phyloP scores from a whole-genome alignment of 1,140 invertebrate genomes.

The Pseudomyrmex gracilis region DNA sequence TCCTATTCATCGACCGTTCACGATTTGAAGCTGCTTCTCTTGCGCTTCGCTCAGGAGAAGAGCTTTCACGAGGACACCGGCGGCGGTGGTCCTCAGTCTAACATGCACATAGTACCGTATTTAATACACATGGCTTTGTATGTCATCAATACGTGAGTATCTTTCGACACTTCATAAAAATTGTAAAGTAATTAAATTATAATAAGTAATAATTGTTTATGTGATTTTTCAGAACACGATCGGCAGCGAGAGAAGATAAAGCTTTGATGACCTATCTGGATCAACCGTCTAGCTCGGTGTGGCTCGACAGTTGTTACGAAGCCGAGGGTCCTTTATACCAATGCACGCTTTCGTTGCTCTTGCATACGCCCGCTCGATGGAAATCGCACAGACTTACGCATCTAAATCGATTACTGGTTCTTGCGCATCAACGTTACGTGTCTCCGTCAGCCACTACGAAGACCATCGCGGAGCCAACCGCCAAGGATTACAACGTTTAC shows the following conservation, averaged over 20 bases:
- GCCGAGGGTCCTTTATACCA: conserved; percentile 96
- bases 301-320: conserved; percentile 94
- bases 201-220: background rate
- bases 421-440: conserved; percentile 91
- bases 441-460: conserved; percentile 86
- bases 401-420: conserved; percentile 91
- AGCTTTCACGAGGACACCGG: conserved; percentile 99
- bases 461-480: conserved; percentile 85
- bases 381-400: conserved; percentile 89
- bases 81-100: conserved; percentile 98
- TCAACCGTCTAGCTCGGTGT: conserved; percentile 85
- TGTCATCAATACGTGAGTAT: conserved; percentile 95
- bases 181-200: background rate
- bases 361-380: conserved; percentile 92
- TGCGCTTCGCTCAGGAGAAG: conserved; percentile 96
- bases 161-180: conserved; percentile 9
- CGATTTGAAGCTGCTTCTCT: conserved; percentile 96
- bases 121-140: conserved; percentile 97
- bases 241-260: conserved; percentile 90
- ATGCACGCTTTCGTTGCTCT: conserved; percentile 91
- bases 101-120: conserved; percentile 98
- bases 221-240: conserved; percentile 89
- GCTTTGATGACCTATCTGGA: conserved; percentile 90
- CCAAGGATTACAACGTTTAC: conserved; percentile 93
- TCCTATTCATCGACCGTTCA: conserved; percentile 95